Base-by-base conservation (phyloP, 2,888 invertebrate species). In the Altica lythri region DNA sequence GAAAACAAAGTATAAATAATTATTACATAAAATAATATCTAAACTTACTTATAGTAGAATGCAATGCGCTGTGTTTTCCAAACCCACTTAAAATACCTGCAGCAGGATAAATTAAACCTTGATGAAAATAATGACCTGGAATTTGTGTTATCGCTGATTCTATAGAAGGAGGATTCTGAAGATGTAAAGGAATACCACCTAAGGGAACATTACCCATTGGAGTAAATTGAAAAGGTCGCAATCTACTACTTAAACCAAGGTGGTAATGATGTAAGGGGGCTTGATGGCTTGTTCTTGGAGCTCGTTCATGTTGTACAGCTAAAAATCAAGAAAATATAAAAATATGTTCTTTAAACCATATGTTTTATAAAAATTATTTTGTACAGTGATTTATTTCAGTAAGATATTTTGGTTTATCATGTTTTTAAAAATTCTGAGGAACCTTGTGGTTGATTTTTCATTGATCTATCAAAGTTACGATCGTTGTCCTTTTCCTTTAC, bases 271-370 rank as follows among this genome's bases (percentile, higher is more conserved):
- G 74, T 10, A 70, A 54, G 67, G 75, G 73, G 5, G 69, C 74
- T 73, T 18, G 62, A 19, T 75, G 74, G 1, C 75, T 69, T 1
- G 82, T 78, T 35, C 93, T 81, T 0, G 93, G 92, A 6, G 93
- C 92, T 59, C 94, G 79, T 76, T 94, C 94, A 75, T 94, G 92
- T 72, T 94, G 93, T 13, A 94, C 94, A 54, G 94, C 94, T 94
- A 81, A 44, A 49, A 10, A 29, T 29, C 9, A 29, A 54, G 10
- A 59, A 49, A 34, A 30, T 38, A n/a, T 8, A 10, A 13, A 18
- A 38, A 38, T 19, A 19, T n/a, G n/a, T n/a, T n/a, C n/a, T n/a
- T n/a, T n/a, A n/a, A n/a, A n/a, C n/a, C n/a, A n/a, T n/a, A n/a
- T n/a, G n/a, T n/a, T n/a, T n/a, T n/a, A n/a, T n/a, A n/a, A n/a